These are phyloP conservation scores for Zaprionus gabonicus DNA, from an alignment of 1,140 invertebrate genomes.

Conservation along the genomic window DNA sequence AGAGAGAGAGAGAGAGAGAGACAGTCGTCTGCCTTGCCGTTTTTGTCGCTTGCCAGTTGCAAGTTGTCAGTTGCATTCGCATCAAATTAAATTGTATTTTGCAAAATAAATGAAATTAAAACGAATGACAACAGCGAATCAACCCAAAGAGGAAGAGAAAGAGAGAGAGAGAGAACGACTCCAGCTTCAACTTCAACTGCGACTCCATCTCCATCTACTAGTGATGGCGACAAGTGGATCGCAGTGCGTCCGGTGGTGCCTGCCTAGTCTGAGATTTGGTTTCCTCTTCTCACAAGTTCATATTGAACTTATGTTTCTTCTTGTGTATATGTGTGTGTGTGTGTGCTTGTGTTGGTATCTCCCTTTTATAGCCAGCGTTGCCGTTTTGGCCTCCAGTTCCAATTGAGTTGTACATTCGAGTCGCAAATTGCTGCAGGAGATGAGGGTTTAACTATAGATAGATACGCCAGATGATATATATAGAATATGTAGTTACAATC, in stretches of 20 bases:
- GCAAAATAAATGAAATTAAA: conserved; percentile 83
- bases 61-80: conserved; percentile 80
- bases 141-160: conserved; percentile 20
- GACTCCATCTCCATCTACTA: not conserved
- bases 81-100: conserved; percentile 82
- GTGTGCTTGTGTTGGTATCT: conserved; percentile 5
- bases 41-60: conserved; percentile 44
- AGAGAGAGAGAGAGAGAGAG: not conserved
- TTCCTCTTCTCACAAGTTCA: conserved; percentile 44
- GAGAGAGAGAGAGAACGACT: not conserved
- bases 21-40: conserved; percentile 23
- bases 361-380: conserved; percentile 39
- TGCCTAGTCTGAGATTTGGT: conserved; percentile 34
- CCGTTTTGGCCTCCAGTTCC: conserved; percentile 11
- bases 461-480: not conserved
- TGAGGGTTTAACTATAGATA: not conserved
- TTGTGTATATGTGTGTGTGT: not conserved
- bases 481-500: no score
- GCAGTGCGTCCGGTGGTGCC: conserved; percentile 1
- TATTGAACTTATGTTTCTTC: conserved; percentile 51
- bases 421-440: conserved; percentile 28
- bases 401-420: conserved; percentile 44
- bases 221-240: conserved; percentile 45
- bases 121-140: conserved; percentile 73
- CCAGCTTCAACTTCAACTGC: not conserved